phyloP scores from a whole-genome alignment of 2,797 vertebrate genomes.

The Masticophis lateralis region DNA sequence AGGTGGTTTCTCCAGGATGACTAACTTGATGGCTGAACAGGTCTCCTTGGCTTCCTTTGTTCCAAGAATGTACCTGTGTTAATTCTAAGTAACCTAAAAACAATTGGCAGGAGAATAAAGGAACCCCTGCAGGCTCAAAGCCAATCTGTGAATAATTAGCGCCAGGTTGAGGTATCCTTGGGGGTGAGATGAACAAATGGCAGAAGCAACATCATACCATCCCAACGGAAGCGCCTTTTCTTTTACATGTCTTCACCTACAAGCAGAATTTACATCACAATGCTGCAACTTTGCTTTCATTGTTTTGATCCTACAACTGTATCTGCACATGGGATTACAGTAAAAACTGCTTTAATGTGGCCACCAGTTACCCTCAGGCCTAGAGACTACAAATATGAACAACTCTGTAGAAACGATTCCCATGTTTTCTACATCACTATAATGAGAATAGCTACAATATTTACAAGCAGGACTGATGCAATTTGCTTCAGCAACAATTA shows the following conservation, averaged over 20 bases:
- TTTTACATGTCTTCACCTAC: background rate
- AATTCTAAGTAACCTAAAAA: background rate
- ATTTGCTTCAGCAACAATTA: background rate
- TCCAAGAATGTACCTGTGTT: background rate
- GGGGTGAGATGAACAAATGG: background rate
- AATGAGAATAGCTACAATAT: background rate
- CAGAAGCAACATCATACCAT: background rate
- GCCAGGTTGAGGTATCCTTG: background rate
- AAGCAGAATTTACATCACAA: background rate
- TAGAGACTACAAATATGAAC: background rate
- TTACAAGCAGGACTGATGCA: background rate
- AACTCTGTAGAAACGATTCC: background rate
- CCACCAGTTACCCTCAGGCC: too few species aligned
- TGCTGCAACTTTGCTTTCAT: background rate
- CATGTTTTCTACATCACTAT: background rate
- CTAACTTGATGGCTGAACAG: background rate
- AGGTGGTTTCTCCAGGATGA: slow-evolving; percentile 27
- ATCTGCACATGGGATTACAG: background rate
- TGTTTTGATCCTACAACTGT: background rate
- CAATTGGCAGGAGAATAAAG: background rate
- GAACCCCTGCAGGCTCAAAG: background rate
- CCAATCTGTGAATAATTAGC: background rate
- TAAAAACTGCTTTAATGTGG: background rate
- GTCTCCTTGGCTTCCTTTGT: background rate
- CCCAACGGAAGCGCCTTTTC: background rate